A percentile compares a stretch with the other conserved stretches of the same genome.
phyloP scores from a whole-genome alignment of 1,140 invertebrate species.

The Phthorimaea operculella region DNA sequence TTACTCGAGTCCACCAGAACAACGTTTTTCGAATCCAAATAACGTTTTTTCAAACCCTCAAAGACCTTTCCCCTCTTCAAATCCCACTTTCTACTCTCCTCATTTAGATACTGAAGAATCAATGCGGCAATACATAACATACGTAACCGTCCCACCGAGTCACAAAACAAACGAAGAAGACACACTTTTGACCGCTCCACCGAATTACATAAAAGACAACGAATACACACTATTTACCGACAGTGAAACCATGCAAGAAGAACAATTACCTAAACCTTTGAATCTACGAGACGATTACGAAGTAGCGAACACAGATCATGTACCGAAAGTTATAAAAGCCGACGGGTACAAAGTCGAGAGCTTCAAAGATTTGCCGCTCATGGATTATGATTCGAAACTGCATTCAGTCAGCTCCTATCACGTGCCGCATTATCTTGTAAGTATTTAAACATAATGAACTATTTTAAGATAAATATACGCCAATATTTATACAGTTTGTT shows the following conservation, averaged over 20 bases:
- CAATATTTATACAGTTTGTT: too few relatives aligned
- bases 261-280: conserved; percentile 34
- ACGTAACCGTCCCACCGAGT: background rate
- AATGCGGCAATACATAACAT: background rate
- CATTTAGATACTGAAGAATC: conserved; percentile 22
- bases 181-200: too few relatives aligned
- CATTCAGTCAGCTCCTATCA: conserved; percentile 50
- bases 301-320: conserved; percentile 42
- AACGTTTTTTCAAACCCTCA: background rate
- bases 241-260: conserved; percentile 28
- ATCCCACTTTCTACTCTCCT: background rate
- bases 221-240: conserved; percentile 17
- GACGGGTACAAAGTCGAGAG: conserved; percentile 41
- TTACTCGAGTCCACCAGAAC: background rate
- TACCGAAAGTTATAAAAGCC: conserved; percentile 33
- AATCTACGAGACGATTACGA: conserved; percentile 41
- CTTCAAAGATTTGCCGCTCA: conserved; percentile 46
- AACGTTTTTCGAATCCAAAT: background rate
- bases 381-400: conserved; percentile 51
- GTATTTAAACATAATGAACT: conserved; percentile 26
- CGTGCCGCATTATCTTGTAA: conserved; percentile 58
- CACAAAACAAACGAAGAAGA: too few relatives aligned
- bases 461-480: too few relatives aligned
- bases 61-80: background rate
- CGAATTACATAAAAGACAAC: background rate